Base-by-base conservation (phyloP, 2,113 vertebrate species). In the Burhinus bistriatus region DNA sequence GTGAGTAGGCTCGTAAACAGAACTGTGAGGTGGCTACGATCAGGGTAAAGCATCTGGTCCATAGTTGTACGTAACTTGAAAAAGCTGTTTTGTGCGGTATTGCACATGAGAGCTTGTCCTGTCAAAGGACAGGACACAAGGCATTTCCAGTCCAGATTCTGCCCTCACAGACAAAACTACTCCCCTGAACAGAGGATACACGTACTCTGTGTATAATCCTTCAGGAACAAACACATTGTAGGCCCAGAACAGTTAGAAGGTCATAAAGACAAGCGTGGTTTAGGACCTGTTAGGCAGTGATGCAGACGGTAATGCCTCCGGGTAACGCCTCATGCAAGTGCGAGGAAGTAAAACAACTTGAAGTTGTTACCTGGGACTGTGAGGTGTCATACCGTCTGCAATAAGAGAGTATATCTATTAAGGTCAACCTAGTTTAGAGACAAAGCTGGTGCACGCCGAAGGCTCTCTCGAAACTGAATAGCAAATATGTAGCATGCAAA, bases 1-100 rank as follows among this genome's bases (percentile, higher is more conserved):
- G 22, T 5, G 5, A 62, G 34, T 11, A 40, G 49, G 27, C 38
- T 77, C 6, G 44, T 69, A 54, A 79, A 57, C 8, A 65, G 18
- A 92, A 73, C 21, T 0, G 2, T 21, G 30, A 86, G 42, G 9
- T 51, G 15, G 5, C 25, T 91, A 51, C 0, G 0, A 22, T 73
- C 32, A 54, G 17, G 12, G 22, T 73, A 49, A 69, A 86, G 17
- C 13, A 45, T 32, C 32, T 54, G 17, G 14, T 42, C 64, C 17
- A 38, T 25, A 61, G 30, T 6, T 21, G 1, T 17, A 47, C 0
- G 0, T 32, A 54, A 71, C 18, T 11, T 11, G 8, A 52, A 65
- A 75, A 15, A 55, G 1, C 9, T 47, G 18, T 65, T 85, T 32
- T 58, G 15, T 72, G 27, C 12, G 5, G 2, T 68, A 9, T 6